Evolutionary conservation across 2,888 invertebrate genomes (phyloP), one percentile per base, ranked within the genome.

Genomic region (Stenurella melanura): DNA sequence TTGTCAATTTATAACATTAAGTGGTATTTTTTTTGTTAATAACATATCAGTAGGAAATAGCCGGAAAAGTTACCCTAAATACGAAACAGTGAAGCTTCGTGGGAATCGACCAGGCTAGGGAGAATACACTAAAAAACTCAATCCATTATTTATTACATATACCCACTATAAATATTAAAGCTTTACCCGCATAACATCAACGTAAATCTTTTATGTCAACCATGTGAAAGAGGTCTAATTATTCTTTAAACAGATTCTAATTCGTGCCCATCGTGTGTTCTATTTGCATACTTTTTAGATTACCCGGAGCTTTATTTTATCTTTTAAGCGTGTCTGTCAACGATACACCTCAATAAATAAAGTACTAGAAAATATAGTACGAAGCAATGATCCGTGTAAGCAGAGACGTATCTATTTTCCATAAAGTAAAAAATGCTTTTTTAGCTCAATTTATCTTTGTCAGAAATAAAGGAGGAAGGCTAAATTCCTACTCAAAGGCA

Each of bases 191-290:
- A 50, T 50, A 50, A 50, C 50, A 50, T 50, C 50, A 50, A 50
- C 15, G 50, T 50, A 50, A 50, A 50, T 50, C 50, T 50, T n/a
- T n/a, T 50, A 6, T n/a, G 50, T 50, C 50, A 50, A 50, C 50
- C 50, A 50, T 50, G 50, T 50, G 50, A 50, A n/a, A 50, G n/a
- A 50, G 50, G 50, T n/a, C 50, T 50, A 50, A 50, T 50, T 50
- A 50, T 50, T 50, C 50, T 50, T 50, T 50, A 50, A 50, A 50
- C 50, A 50, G n/a, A 50, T 50, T 50, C n/a, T 15, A n/a, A 50
- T 50, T n/a, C 50, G n/a, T n/a, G n/a, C n/a, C 42, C 42, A 42
- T 42, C 42, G 15, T 42, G 4, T 15, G 11, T 6, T 1, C 12
- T 50, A n/a, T 50, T 17, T 50, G 50, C 50, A n/a, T n/a, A 17